phyloP scores from a whole-genome alignment of 1,140 invertebrate genomes.

The Metopolophium dirhodum region DNA sequence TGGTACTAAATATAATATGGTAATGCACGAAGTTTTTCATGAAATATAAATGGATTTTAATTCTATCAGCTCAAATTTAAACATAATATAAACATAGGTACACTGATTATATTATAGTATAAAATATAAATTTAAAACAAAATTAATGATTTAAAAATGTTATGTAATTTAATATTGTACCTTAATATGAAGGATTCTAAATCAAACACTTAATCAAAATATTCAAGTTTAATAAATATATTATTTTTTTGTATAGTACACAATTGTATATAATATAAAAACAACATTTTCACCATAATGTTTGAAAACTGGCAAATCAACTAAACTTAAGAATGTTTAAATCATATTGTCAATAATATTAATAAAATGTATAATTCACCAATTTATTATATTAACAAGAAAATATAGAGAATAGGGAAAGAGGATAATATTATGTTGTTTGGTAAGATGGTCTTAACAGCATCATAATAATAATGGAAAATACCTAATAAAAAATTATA shows the following conservation, averaged over 20 bases:
- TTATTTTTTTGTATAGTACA: not conserved
- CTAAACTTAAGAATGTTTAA: not conserved
- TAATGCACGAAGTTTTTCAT: not conserved
- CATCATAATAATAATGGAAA: too few species aligned
- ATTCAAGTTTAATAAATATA: not conserved
- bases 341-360: too few species aligned
- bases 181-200: not conserved
- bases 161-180: not conserved
- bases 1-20: not conserved
- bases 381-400: not conserved
- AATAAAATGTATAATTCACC: not conserved
- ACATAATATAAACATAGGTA: not conserved
- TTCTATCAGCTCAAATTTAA: not conserved
- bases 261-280: too few species aligned
- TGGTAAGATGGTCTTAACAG: too few species aligned
- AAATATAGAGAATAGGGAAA: too few species aligned
- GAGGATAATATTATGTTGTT: too few species aligned
- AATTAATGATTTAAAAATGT: not conserved
- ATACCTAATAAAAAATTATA: too few species aligned
- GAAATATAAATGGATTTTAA: not conserved
- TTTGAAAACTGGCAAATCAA: not conserved
- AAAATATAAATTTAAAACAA: not conserved
- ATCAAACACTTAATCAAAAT: not conserved
- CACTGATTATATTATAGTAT: not conserved
- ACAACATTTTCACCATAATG: too few species aligned